Evolutionary conservation across 2,113 vertebrate species (phyloP), one percentile per base, ranked within the genome.

Genomic region (Dicaeum eximium): DNA sequence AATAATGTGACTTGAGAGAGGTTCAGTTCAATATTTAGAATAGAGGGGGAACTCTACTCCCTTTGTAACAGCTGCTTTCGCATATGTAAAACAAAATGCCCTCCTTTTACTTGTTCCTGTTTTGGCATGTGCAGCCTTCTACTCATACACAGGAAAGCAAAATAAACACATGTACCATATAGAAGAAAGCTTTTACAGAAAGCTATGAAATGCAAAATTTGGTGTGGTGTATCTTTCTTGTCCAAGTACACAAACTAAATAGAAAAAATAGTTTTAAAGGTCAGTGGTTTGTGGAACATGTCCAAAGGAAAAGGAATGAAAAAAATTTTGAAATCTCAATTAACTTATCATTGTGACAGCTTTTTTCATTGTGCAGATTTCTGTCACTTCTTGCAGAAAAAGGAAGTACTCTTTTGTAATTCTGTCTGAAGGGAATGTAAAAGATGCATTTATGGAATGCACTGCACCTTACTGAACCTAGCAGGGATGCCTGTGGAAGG

Each of bases 361-460:
- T 86, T 92, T 92, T 75, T 95, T 74, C 44, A 60, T 81, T 72
- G 79, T 65, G 79, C 81, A 47, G 56, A 81, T 91, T 94, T 96
- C 82, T 93, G 69, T 51, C 87, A 66, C 37, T 94, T 88, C 86
- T 94, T 84, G 73, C 85, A 91, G 72, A 92, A 94, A 86, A 92
- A 87, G 81, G 87, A 96, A 87, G 78, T 84, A 42, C 57, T 66
- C 50, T 58, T 75, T 74, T 61, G 56, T 91, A 85, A 82, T 75
- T 81, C 47, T 92, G 54, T 90, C 57, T 78, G 81, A 56, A 86
- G 65, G 57, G 45, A 56, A 73, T 72, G 86, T 67, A 86, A 23
- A 92, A 89, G 87, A 31, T 88, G 70, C 24, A 28, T 81, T 73
- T 61, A 14, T 90, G 86, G 91, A 93, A 88, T 92, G 83, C 70